Percentiles rank a stretch among this genome's conserved stretches.
phyloP scores from a whole-genome alignment of 92 coral and sea anemone genomes.

The Palythoa caribaeorum region DNA sequence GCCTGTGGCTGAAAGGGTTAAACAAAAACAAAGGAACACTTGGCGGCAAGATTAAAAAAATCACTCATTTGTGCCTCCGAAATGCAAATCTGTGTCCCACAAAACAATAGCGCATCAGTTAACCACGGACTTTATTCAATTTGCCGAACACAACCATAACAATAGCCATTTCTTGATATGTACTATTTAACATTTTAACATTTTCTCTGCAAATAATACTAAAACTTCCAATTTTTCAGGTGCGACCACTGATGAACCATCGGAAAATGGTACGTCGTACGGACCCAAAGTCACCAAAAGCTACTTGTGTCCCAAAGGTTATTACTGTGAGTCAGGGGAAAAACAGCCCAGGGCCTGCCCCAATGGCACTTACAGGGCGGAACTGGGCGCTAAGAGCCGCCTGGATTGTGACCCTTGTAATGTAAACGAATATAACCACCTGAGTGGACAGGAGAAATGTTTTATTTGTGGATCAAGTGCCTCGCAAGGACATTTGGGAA shows the following conservation, averaged over 20 bases:
- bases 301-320: slow-evolving; percentile 88
- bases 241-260: slow-evolving; percentile 94
- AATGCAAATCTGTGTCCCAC: no score
- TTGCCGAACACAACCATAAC: no score
- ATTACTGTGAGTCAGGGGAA: slow-evolving; percentile 89
- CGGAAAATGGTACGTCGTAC: slow-evolving; percentile 68
- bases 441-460: slow-evolving; percentile 83
- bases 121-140: no score
- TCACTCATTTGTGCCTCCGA: no score
- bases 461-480: slow-evolving; percentile 84
- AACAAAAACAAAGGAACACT: no score
- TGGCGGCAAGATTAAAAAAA: no score
- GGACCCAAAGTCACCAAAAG: slow-evolving; percentile 83
- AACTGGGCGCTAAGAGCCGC: slow-evolving; percentile 68
- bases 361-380: slow-evolving; percentile 87
- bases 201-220: background rate
- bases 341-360: slow-evolving; percentile 73
- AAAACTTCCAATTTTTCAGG: slow-evolving; percentile 57
- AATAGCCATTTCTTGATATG: no score
- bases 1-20: no score
- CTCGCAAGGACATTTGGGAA: slow-evolving; percentile 65
- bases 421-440: slow-evolving; percentile 74
- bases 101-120: no score
- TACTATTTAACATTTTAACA: no score
- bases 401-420: slow-evolving; percentile 82